Evolutionary conservation across 2,888 invertebrate species (phyloP), one percentile per base, ranked within the genome.

Genomic region (Pristionchus exspectatus): DNA sequence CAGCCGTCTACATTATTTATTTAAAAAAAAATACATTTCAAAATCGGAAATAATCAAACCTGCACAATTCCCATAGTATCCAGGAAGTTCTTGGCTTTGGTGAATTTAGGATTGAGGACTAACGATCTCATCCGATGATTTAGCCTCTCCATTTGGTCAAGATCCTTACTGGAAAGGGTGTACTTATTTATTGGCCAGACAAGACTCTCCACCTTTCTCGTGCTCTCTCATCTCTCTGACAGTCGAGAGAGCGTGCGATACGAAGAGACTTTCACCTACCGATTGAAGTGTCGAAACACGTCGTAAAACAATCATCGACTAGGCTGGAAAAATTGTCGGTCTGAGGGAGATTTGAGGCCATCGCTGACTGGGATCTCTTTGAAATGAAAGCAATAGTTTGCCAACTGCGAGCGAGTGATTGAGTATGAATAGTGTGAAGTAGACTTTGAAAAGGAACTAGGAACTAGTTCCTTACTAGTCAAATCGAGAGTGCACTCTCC

Each of bases 401-500:
- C 10, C 63, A 63, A 5, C 63, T 21, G 92, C 96, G 99, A 99
- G 95, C 99, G 99, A 94, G 99, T 97, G 84, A 99, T 98, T n/a
- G n/a, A n/a, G n/a, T n/a, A n/a, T 88, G 99, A 98, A 89, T 97
- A 97, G 95, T 97, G 96, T 95, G 99, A 99, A 96, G 98, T 99
- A 96, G 99, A 99, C 99, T 99, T 99, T 93, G 99, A 98, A 90
- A 99, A 98, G 89, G 97, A 97, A 96, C 99, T 99, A 95, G 14
- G 54, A 4, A 21, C n/a, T n/a, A n/a, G n/a, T n/a, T n/a, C n/a
- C n/a, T n/a, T n/a, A n/a, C n/a, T n/a, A n/a, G n/a, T n/a, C n/a
- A n/a, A n/a, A n/a, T n/a, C n/a, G n/a, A n/a, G n/a, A n/a, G n/a
- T n/a, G n/a, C n/a, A n/a, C n/a, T n/a, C n/a, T n/a, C n/a, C n/a